Evolutionary conservation across 2,113 vertebrate species (phyloP), one percentile per base, ranked within the genome.

Genomic region (Leucoraja erinaceus): DNA sequence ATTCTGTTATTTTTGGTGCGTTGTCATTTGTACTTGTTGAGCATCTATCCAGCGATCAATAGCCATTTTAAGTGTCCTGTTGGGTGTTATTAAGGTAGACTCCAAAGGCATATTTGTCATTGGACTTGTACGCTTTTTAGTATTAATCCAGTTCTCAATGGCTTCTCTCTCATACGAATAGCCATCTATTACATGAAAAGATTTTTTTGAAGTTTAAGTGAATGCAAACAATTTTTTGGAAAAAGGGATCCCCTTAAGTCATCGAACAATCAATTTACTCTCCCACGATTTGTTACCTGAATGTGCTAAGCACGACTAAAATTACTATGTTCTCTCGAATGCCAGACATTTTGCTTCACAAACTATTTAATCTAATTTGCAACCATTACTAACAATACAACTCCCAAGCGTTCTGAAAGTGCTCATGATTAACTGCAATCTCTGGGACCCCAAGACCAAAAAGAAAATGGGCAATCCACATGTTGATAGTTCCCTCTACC

Each of bases 101-200:
- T 95, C 94, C 38, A 99, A 96, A 59, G 97, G 96, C 54, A 99
- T 96, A 94, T 99, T 99, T 0, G 98, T 99, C 99, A 99, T 99
- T 72, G 99, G 99, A 93, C 98, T 99, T 3, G 97, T 97, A 5
- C 96, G 97, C 94, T 97, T 98, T 94, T 97, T 98, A 0, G 93
- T 97, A 95, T 94, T 96, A 94, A 99, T 96, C 99, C 98, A 99
- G 3, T 95, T 97, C 94, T 98, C 97, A 47, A 99, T 97, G 54
- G 98, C 98, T 79, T 97, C 97, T 93, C 96, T 97, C 95, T 99
- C 98, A 83, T 99, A 99, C 0, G 99, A 99, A 94, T 98, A 99
- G 47, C 99, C 98, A 94, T 99, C 99, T 99, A 94, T 94, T 94
- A 93, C 93, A n/a, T 94, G 77, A 94, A 79, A 76, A 74, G 90